A percentile compares a stretch with the other conserved stretches of the same genome.
phyloP scores from a whole-genome alignment of 2,113 vertebrate genomes.

The Clarias gariepinus region DNA sequence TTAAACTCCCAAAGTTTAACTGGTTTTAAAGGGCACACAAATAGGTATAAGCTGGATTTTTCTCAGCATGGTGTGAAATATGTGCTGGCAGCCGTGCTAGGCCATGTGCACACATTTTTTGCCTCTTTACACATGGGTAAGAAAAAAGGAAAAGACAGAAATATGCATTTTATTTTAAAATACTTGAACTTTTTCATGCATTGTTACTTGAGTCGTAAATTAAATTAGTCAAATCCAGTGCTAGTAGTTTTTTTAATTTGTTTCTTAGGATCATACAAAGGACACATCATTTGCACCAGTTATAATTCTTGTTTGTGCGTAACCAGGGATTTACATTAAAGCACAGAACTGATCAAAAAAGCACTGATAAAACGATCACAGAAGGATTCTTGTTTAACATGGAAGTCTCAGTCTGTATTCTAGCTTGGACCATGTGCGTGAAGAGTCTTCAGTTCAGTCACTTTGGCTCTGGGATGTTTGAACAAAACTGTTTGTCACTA shows the following conservation, averaged over 20 bases:
- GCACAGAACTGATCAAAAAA: neutral
- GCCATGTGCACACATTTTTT: slow-evolving; percentile 57
- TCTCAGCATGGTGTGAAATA: slow-evolving; percentile 57
- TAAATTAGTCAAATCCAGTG: no score
- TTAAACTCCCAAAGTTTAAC: neutral
- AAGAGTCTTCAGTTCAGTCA: neutral
- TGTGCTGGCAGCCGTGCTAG: slow-evolving; percentile 37
- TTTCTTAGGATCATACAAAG: neutral
- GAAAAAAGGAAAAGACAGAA: neutral
- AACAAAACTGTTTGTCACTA: slow-evolving; percentile 31
- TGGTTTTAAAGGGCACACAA: slow-evolving; percentile 3
- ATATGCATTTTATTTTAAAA: neutral
- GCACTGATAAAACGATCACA: neutral
- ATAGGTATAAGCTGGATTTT: slow-evolving; percentile 43
- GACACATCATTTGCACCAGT: neutral
- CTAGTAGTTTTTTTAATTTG: neutral
- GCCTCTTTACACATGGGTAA: slow-evolving; percentile 25
- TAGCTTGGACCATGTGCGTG: neutral
- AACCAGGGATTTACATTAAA: neutral
- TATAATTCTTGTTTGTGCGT: neutral
- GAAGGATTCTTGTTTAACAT: neutral
- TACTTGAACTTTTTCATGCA: neutral
- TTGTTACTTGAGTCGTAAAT: neutral
- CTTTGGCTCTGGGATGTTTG: slow-evolving; percentile 36
- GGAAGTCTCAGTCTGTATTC: neutral